Conservation (phyloP, 2,113 vertebrate genomes). For the Elanoides forficatus region DNA sequence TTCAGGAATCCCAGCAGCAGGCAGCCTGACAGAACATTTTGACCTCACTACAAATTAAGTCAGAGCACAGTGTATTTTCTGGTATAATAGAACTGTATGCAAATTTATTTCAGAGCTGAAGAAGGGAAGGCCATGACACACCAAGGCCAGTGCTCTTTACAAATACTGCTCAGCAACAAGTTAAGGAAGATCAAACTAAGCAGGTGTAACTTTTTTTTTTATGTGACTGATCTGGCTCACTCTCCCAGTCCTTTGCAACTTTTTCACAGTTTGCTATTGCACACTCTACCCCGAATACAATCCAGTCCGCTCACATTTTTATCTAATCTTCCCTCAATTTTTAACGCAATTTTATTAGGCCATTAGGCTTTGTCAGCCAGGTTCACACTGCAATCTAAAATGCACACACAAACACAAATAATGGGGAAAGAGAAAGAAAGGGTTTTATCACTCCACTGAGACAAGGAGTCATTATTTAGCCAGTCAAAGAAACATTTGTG, state of each 20-base stretch:
- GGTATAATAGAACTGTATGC: background rate
- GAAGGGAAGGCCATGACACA: no score
- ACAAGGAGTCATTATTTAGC: background rate
- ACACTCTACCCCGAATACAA: background rate
- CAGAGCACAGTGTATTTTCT: accelerated
- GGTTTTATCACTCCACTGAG: background rate
- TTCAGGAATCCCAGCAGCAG: background rate
- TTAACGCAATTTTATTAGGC: background rate
- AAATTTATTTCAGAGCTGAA: background rate
- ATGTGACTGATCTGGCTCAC: no score
- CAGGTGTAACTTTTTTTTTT: background rate
- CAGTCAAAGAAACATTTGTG: background rate
- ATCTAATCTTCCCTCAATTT: background rate
- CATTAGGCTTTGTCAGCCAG: background rate
- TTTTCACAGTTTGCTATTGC: background rate
- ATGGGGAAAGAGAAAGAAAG: background rate
- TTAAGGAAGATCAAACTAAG: background rate
- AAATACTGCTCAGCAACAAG: background rate
- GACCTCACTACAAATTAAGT: background rate
- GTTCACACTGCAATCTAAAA: background rate
- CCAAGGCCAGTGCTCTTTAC: background rate
- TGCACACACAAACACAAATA: background rate
- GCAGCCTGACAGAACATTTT: background rate
- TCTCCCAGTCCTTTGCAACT: background rate
- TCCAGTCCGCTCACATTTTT: background rate